phyloP scores from a whole-genome alignment of 2,888 invertebrate species.

The Eupithecia tripunctaria region DNA sequence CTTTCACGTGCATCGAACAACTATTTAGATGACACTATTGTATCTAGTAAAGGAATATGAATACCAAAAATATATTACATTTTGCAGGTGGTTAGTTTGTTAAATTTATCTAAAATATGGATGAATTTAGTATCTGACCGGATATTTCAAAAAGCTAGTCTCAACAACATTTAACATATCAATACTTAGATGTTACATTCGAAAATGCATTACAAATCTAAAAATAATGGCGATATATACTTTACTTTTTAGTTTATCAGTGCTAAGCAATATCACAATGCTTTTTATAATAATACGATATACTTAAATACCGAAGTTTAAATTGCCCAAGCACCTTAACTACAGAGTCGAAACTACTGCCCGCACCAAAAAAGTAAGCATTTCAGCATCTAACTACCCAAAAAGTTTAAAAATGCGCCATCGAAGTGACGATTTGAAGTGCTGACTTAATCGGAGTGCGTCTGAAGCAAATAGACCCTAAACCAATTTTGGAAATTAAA shows the following conservation, averaged over 20 bases:
- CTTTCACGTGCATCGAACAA: not conserved
- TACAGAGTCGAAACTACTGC: slow-evolving; percentile 48
- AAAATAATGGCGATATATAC: slow-evolving; percentile 21
- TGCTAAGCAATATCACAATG: not conserved
- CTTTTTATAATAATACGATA: slow-evolving; percentile 4
- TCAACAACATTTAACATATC: slow-evolving; percentile 57
- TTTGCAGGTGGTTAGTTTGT: slow-evolving; percentile 28
- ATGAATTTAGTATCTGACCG: slow-evolving; percentile 55
- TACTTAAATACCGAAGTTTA: slow-evolving; percentile 19
- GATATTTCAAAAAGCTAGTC: slow-evolving; percentile 79
- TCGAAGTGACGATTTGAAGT: slow-evolving; percentile 38
- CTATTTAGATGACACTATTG: not conserved
- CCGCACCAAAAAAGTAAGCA: slow-evolving; percentile 55
- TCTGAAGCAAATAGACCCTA: slow-evolving; percentile 59
- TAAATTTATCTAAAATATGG: slow-evolving; percentile 16
- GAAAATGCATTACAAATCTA: not conserved
- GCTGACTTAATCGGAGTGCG: slow-evolving; percentile 54
- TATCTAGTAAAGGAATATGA: slow-evolving; percentile 82
- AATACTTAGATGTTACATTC: not conserved
- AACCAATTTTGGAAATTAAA: slow-evolving; percentile 46
- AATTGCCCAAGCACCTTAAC: slow-evolving; percentile 51
- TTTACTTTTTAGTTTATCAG: not conserved
- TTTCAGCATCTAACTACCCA: slow-evolving; percentile 46
- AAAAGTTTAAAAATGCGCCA: slow-evolving; percentile 42
- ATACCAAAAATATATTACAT: slow-evolving; percentile 35